A percentile compares a stretch with the other conserved stretches of the same genome.
These are phyloP conservation scores for Pteropus alecto DNA, from an alignment of 2,113 vertebrate genomes.

Conservation along the genomic window DNA sequence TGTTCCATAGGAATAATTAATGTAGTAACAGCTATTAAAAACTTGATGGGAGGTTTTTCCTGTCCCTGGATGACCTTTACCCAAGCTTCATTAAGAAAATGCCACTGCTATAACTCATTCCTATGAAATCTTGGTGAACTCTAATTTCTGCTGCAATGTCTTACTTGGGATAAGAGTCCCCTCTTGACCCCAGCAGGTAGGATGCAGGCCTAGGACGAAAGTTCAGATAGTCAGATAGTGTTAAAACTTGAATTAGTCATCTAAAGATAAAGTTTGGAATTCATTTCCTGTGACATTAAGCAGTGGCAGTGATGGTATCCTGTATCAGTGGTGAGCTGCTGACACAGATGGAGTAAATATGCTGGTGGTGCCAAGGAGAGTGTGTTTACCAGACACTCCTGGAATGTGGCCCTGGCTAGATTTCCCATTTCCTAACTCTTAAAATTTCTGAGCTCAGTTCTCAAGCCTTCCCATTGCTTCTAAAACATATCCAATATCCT, in stretches of 20 bases:
- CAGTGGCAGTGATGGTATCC: background rate
- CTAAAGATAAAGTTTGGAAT: background rate
- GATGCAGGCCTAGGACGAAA: background rate
- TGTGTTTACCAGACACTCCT: background rate
- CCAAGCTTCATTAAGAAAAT: background rate
- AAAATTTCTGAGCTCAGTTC: background rate
- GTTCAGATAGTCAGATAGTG: background rate
- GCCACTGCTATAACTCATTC: background rate
- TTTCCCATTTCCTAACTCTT: background rate
- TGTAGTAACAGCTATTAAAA: background rate
- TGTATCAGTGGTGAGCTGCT: no score
- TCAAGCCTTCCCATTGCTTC: background rate
- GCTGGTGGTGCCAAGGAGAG: fast-evolving
- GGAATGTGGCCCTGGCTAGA: background rate
- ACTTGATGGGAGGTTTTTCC: background rate
- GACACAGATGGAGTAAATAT: background rate
- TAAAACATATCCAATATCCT: background rate
- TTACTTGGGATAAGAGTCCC: background rate
- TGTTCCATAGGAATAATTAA: background rate
- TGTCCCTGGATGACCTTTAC: background rate
- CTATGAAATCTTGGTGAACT: background rate
- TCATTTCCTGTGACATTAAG: background rate
- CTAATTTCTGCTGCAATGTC: background rate
- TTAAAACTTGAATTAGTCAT: background rate
- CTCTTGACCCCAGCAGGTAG: background rate